A percentile compares a stretch with the other conserved stretches of the same genome.
Conservation (phyloP, 2,113 vertebrate genomes). For the Varanus salvator region DNA sequence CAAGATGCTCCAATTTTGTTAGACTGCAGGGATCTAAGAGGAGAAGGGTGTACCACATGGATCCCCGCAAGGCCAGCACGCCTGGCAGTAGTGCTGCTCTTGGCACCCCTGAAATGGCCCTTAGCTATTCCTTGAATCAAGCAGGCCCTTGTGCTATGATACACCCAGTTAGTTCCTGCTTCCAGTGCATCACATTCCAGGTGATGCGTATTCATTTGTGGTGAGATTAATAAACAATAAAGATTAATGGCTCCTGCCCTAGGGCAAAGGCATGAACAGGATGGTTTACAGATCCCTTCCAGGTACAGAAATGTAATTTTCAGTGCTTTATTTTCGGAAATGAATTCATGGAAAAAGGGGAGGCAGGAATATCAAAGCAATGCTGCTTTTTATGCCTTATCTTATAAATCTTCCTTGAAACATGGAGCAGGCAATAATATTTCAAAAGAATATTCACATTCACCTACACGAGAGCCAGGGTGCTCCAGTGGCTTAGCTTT, state of each 20-base stretch:
- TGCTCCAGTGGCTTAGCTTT: not conserved
- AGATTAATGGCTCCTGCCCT: not conserved
- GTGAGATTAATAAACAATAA: not conserved
- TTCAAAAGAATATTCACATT: slow-evolving; percentile 1
- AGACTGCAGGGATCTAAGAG: not conserved
- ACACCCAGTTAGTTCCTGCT: not conserved
- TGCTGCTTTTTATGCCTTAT: slow-evolving; percentile 11
- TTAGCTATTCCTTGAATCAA: not conserved
- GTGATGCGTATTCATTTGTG: no score
- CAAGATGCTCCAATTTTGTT: not conserved
- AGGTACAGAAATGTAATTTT: not conserved
- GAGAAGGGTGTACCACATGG: not conserved
- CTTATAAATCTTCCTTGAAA: slow-evolving; percentile 8
- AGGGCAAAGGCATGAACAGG: not conserved
- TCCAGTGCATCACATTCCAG: not conserved
- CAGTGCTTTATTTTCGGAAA: not conserved
- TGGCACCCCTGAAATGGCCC: not conserved
- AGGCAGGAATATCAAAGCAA: slow-evolving; percentile 16
- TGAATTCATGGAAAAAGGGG: not conserved
- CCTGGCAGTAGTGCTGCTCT: not conserved
- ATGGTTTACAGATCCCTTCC: not conserved
- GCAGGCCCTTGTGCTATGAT: not conserved
- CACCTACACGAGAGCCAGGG: not conserved
- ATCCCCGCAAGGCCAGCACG: not conserved
- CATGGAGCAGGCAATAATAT: not conserved